Evolutionary conservation across 2,888 invertebrate genomes (phyloP).

Genomic region (Hybos culiciformis): DNA sequence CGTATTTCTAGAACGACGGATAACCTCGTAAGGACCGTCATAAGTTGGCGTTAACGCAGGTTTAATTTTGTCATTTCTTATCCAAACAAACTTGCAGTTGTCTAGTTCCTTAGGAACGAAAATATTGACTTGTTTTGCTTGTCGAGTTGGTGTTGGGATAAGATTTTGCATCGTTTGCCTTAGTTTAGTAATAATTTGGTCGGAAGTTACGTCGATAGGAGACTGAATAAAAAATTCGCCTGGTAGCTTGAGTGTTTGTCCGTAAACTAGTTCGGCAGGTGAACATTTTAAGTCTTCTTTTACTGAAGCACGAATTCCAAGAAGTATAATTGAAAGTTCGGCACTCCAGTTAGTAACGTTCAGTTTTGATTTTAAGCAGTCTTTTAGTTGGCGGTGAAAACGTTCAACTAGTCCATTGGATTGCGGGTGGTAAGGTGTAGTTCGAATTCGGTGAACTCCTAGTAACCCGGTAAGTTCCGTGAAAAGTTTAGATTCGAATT

Average conservation of each 20-base stretch:
- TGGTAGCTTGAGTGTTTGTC: not conserved
- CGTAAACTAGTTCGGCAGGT: not conserved
- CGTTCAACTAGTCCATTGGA: slow-evolving; percentile 4
- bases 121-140: not conserved
- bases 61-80: slow-evolving; percentile 4
- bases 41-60: slow-evolving; percentile 2
- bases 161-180: slow-evolving; percentile 1
- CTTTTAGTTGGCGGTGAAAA: not conserved
- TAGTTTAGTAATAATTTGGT: not conserved
- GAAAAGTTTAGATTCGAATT: slow-evolving; percentile 3
- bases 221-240: not conserved
- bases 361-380: slow-evolving; percentile 19
- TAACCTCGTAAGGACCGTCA: slow-evolving; percentile 4
- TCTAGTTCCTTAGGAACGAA: not conserved
- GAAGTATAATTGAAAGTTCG: slow-evolving; percentile 5
- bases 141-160: not conserved
- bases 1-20: slow-evolving; percentile 1
- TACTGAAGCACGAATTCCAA: slow-evolving; percentile 3
- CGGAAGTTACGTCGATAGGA: not conserved
- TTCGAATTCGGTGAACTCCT: slow-evolving; percentile 5
- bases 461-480: not conserved
- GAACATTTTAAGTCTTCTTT: slow-evolving; percentile 1
- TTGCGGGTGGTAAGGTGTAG: slow-evolving; percentile 8
- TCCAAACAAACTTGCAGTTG: slow-evolving; percentile 2
- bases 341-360: slow-evolving; percentile 3